Percentiles rank a stretch among this genome's conserved stretches.
phyloP scores from a whole-genome alignment of 2,888 invertebrate genomes.

The Drosophila fungiperda region DNA sequence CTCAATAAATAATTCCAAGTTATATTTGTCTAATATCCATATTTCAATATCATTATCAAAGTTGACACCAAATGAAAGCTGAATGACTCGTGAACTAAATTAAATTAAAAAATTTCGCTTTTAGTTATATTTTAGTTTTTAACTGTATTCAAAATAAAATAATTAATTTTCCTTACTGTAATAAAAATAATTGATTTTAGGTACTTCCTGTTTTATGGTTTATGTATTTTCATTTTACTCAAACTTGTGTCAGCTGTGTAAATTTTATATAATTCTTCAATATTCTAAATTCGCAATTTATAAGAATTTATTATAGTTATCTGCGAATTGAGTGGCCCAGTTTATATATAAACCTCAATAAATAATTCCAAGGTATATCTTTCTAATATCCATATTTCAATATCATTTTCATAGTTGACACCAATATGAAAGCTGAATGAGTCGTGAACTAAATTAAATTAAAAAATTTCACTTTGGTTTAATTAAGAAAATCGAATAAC shows the following conservation, averaged over 20 bases:
- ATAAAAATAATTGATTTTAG: background rate
- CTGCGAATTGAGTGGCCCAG: background rate
- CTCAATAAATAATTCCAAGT: conserved; percentile 13
- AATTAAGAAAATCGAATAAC: no score
- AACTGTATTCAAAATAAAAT: no score
- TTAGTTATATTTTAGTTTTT: no score
- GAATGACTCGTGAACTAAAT: background rate
- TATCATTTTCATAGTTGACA: no score
- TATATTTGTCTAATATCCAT: background rate
- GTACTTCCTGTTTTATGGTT: background rate
- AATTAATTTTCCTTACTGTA: no score
- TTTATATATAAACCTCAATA: no score
- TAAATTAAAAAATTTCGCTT: background rate
- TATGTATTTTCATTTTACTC: background rate
- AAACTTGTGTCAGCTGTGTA: background rate
- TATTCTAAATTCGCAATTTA: background rate
- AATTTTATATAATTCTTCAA: background rate
- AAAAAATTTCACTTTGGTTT: no score
- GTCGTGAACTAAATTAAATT: no score
- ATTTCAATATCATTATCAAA: background rate
- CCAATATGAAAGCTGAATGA: no score
- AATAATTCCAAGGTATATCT: no score
- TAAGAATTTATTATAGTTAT: background rate
- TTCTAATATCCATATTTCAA: no score
- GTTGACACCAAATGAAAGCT: background rate